Percentiles rank a stretch among this genome's conserved stretches.
Conservation (phyloP, 2,888 invertebrate genomes). For the Phengaris arion region DNA sequence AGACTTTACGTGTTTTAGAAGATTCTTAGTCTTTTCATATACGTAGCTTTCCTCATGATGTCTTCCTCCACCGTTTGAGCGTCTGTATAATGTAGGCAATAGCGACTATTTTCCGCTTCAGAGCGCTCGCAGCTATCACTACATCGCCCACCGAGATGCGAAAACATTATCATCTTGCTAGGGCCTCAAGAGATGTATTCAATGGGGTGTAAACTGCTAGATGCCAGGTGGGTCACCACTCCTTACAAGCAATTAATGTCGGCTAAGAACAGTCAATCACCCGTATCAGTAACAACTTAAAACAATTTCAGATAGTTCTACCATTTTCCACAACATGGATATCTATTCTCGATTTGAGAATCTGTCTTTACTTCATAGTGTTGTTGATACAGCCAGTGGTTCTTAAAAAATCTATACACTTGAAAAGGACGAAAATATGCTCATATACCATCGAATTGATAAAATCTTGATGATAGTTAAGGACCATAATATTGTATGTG, state of each 20-base stretch:
- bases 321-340: too few relatives aligned
- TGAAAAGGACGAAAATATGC: too few relatives aligned
- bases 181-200: neutral
- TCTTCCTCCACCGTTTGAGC: too few relatives aligned
- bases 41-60: too few relatives aligned
- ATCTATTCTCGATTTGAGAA: too few relatives aligned
- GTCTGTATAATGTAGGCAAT: slow-evolving; percentile 42
- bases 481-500: neutral
- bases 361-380: too few relatives aligned
- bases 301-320: neutral
- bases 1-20: too few relatives aligned
- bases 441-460: neutral
- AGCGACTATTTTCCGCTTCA: slow-evolving; percentile 52
- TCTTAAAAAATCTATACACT: too few relatives aligned
- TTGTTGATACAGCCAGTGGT: too few relatives aligned
- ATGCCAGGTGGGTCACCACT: neutral
- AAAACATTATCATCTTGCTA: slow-evolving; percentile 52
- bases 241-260: neutral
- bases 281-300: neutral
- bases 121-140: neutral
- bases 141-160: slow-evolving; percentile 50
- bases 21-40: too few relatives aligned
- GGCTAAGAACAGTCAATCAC: neutral
- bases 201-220: neutral
- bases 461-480: neutral